phyloP scores from a whole-genome alignment of 2,888 invertebrate species.

The Amphipyra berbera region DNA sequence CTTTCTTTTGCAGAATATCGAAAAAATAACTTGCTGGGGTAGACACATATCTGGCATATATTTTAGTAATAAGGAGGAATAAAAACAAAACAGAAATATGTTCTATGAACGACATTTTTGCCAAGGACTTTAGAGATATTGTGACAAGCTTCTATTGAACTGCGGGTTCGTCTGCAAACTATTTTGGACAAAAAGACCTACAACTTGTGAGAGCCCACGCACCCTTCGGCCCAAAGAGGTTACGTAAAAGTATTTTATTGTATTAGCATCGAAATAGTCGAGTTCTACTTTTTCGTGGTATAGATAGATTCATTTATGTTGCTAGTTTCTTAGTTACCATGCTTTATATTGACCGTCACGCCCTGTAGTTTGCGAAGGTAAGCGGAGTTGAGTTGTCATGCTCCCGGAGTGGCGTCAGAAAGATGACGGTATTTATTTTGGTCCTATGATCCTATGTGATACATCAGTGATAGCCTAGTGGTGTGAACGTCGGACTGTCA shows the following conservation, averaged over 20 bases:
- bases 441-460: no score
- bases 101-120: constrained; percentile 9
- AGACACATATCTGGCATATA: constrained; percentile 41
- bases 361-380: background rate
- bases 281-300: constrained; percentile 9
- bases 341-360: background rate
- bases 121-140: constrained; percentile 14
- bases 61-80: constrained; percentile 41
- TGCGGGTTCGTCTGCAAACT: constrained; percentile 9
- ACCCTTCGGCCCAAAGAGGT: constrained; percentile 35
- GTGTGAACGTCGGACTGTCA: no score
- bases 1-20: constrained; percentile 29
- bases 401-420: no score
- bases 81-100: constrained; percentile 43
- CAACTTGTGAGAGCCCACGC: constrained; percentile 31
- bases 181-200: constrained; percentile 33
- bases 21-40: constrained; percentile 15
- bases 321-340: background rate
- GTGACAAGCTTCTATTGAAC: constrained; percentile 27
- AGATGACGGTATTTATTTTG: no score
- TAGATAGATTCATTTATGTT: constrained; percentile 5
- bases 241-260: constrained; percentile 51
- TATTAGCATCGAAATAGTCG: constrained; percentile 46
- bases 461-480: no score
- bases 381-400: background rate